Base-by-base conservation (phyloP, 2,888 invertebrate species). In the Acanthosepion pharaonis region DNA sequence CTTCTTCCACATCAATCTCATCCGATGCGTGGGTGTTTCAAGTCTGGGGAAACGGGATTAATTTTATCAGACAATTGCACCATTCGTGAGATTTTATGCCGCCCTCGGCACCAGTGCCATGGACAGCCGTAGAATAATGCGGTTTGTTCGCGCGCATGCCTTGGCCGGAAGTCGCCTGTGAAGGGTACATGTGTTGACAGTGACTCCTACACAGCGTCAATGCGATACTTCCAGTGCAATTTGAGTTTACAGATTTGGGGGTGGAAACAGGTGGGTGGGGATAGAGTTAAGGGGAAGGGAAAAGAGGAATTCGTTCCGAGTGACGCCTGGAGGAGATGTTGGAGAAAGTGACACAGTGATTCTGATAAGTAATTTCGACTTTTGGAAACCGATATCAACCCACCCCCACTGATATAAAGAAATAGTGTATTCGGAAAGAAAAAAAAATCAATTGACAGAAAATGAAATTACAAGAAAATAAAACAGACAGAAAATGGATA, bases 141-240 rank as follows among this genome's bases (percentile, higher is more conserved):
- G n/a, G 78, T 78, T n/a, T 78, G 78, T 78, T 78, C 33, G 78
- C 11, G 78, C 78, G 78, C 78, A 78, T 78, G 78, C 78, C 78
- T 9, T 11, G 15, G 11, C 78, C 78, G 78, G 78, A 78, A 78
- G 78, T 78, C n/a, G 78, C 78, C n/a, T n/a, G 78, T 78, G 78
- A 78, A 78, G n/a, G 78, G 78, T 78, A 15, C n/a, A 78, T 33
- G 78, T 78, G 78, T 78, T 78, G 78, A 78, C 78, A 78, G 78
- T 78, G 78, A 78, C n/a, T 78, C 78, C 78, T 78, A 78, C 78
- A 78, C 78, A n/a, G n/a, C n/a, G 78, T n/a, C n/a, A n/a, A 78
- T 11, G 33, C 78, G 78, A 78, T 78, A 78, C 78, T 78, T 78
- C 78, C 78, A 78, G 78, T 78, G 78, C 78, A 78, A 78, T n/a